Percentiles rank a stretch among this genome's conserved stretches.
Evolutionary conservation across 2,797 vertebrate genomes (phyloP).

Genomic region (Amblyraja radiata): DNA sequence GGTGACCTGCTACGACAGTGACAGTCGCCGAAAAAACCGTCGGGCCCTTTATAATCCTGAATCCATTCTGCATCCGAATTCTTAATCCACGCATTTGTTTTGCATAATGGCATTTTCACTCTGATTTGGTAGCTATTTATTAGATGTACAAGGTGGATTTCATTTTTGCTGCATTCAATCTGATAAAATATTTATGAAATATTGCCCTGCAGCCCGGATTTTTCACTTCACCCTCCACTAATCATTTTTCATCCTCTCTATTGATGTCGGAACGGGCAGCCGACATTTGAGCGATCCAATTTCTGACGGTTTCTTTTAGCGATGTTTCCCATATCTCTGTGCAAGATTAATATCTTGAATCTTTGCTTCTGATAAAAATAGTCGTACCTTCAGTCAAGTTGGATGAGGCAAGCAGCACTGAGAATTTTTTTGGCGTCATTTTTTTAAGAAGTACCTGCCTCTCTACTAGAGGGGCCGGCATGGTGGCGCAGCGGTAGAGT

Average conservation of each 20-base stretch:
- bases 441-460: no score
- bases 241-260: neutral
- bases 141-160: neutral
- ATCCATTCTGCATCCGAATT: neutral
- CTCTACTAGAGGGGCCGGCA: no score
- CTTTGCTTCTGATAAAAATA: neutral
- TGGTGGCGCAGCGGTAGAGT: no score
- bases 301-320: neutral
- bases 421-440: no score
- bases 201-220: neutral
- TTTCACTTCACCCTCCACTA: no score
- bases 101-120: neutral
- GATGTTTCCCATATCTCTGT: neutral
- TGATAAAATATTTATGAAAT: constrained; percentile 17
- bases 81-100: neutral
- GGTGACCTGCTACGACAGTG: no score
- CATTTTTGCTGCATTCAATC: neutral
- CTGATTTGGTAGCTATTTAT: neutral
- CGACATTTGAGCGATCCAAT: neutral
- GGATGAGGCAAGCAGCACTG: neutral
- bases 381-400: neutral
- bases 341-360: neutral
- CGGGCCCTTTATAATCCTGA: no score
- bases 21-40: no score
- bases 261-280: neutral